Conservation (phyloP, 1,140 invertebrate species). For the Harlomillsia oculata region DNA sequence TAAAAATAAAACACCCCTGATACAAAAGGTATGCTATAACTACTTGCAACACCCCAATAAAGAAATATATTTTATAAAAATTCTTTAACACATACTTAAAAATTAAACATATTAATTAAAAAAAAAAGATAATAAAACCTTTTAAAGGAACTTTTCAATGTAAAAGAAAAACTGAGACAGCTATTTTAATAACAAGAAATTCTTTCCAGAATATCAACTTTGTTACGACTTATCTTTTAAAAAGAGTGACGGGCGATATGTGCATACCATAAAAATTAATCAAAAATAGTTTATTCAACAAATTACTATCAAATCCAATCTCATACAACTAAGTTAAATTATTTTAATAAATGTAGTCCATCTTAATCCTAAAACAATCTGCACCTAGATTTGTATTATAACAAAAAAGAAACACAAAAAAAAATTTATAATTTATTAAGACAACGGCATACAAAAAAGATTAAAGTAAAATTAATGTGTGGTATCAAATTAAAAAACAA, state of each 20-base stretch:
- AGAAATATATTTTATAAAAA: conserved; percentile 40
- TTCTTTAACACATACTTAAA: conserved; percentile 41
- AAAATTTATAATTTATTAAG: conserved; percentile 45
- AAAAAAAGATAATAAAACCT: conserved; percentile 43
- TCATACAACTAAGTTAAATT: conserved; percentile 37
- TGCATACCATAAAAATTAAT: conserved; percentile 47
- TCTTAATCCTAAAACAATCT: conserved; percentile 45
- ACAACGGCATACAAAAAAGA: conserved; percentile 48
- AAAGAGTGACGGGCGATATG: conserved; percentile 60
- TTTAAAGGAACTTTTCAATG: conserved; percentile 44
- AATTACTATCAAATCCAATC: conserved; percentile 50
- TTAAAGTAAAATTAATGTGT: conserved; percentile 47
- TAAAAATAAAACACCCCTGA: conserved; percentile 50
- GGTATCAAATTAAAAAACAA: conserved; percentile 50
- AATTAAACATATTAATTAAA: conserved; percentile 32
- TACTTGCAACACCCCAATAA: conserved; percentile 42
- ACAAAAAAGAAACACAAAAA: conserved; percentile 43
- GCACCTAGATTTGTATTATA: conserved; percentile 49
- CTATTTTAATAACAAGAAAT: conserved; percentile 48
- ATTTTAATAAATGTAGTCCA: conserved; percentile 44
- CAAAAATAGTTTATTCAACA: conserved; percentile 38
- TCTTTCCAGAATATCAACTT: conserved; percentile 59
- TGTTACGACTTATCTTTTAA: conserved; percentile 61
- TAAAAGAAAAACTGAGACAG: conserved; percentile 49
- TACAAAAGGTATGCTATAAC: conserved; percentile 55